Evolutionary conservation across 2,797 vertebrate genomes (phyloP).

Genomic region (Paedocypris micromegethes): DNA sequence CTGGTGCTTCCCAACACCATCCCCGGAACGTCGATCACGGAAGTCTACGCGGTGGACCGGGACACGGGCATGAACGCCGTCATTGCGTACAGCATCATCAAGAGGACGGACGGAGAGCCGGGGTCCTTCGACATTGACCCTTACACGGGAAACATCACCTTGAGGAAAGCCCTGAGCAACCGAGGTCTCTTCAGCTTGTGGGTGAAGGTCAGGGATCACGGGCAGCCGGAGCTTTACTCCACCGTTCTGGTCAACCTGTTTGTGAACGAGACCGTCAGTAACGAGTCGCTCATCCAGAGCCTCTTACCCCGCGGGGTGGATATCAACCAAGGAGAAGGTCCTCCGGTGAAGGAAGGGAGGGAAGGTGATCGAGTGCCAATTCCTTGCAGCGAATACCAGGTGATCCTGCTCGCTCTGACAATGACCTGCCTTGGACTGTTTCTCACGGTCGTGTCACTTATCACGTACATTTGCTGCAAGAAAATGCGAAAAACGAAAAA

Average conservation of each 20-base stretch:
- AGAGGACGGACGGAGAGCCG: slow-evolving; percentile 84
- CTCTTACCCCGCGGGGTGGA: slow-evolving; percentile 84
- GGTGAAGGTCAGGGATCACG: slow-evolving; percentile 94
- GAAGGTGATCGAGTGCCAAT: slow-evolving; percentile 39
- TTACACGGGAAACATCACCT: slow-evolving; percentile 94
- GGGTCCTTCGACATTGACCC: slow-evolving; percentile 92
- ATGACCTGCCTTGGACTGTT: slow-evolving; percentile 82
- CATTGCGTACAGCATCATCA: slow-evolving; percentile 95
- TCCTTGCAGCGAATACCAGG: slow-evolving; percentile 78
- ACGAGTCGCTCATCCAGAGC: slow-evolving; percentile 93
- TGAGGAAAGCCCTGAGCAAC: slow-evolving; percentile 85
- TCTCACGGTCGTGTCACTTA: slow-evolving; percentile 77
- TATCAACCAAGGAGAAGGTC: slow-evolving; percentile 84
- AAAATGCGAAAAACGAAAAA: slow-evolving; percentile 77
- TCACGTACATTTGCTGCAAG: slow-evolving; percentile 83
- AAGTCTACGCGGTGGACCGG: slow-evolving; percentile 95
- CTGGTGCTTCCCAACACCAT: slow-evolving; percentile 88
- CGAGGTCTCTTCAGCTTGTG: slow-evolving; percentile 91
- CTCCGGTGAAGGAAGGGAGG: slow-evolving; percentile 23
- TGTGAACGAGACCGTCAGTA: slow-evolving; percentile 95
- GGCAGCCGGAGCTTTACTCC: slow-evolving; percentile 90
- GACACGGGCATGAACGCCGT: slow-evolving; percentile 98
- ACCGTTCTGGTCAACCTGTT: slow-evolving; percentile 96
- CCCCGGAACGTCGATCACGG: slow-evolving; percentile 91
- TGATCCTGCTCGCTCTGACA: slow-evolving; percentile 81